Percentiles rank a stretch among this genome's conserved stretches.
Conservation (phyloP, 1,140 invertebrate species). For the Plutomurus gul region DNA sequence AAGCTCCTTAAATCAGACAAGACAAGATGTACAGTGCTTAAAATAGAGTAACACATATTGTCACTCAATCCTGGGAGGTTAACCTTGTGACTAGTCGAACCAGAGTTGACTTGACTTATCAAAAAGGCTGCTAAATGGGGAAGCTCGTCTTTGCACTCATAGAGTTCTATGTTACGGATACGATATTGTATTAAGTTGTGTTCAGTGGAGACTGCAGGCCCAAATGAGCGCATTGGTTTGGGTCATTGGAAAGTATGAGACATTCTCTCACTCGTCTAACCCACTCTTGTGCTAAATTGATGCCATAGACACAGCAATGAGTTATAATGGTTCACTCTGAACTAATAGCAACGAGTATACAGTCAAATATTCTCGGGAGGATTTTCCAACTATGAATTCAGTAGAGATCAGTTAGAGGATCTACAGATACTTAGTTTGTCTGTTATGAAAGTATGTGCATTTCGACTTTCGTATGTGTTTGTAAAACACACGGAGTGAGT, state of each 20-base stretch:
- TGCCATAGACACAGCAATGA: too few species aligned
- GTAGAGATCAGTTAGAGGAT: neutral
- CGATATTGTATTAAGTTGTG: too few species aligned
- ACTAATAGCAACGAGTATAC: too few species aligned
- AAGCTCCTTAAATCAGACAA: neutral
- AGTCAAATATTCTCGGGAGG: neutral
- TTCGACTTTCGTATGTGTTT: neutral
- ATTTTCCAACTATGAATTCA: neutral
- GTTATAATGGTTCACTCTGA: too few species aligned
- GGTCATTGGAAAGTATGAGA: constrained; percentile 27
- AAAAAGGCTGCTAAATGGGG: constrained; percentile 17
- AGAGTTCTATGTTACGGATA: neutral
- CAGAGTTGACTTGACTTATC: constrained; percentile 17
- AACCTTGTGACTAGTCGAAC: neutral
- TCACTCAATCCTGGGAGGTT: constrained; percentile 25
- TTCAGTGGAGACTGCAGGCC: neutral
- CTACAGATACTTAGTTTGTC: neutral
- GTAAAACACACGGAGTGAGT: neutral
- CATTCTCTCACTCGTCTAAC: constrained; percentile 6
- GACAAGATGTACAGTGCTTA: constrained; percentile 4
- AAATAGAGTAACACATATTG: constrained; percentile 27
- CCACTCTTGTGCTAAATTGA: neutral
- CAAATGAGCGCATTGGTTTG: constrained; percentile 15
- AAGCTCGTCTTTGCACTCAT: neutral
- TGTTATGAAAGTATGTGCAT: neutral